Conservation (phyloP, 2,113 vertebrate species). For the Microcebus lehilahytsara region DNA sequence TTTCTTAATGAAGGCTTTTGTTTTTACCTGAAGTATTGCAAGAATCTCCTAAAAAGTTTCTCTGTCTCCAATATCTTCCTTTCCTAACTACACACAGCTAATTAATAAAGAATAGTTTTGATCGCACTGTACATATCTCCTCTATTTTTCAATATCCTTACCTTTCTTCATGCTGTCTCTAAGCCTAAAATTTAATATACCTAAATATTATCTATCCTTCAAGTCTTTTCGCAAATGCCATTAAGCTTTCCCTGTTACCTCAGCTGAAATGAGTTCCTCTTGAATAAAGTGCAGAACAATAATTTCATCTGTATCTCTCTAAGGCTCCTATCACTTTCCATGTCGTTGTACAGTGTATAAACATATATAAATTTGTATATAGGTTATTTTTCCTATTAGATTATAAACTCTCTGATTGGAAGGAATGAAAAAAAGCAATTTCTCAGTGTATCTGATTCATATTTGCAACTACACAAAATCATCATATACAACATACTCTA, state of each 20-base stretch:
- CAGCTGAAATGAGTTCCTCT: neutral
- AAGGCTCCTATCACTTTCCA: neutral
- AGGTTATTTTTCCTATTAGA: neutral
- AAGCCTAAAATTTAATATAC: neutral
- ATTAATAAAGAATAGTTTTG: neutral
- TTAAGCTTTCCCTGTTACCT: neutral
- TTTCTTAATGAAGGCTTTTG: neutral
- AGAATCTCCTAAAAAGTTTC: neutral
- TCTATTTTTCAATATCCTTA: neutral
- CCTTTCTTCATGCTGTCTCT: neutral
- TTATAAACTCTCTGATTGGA: neutral
- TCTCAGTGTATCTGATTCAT: constrained; percentile 1
- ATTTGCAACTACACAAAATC: neutral
- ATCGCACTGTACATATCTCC: neutral
- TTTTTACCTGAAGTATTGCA: neutral
- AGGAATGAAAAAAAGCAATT: neutral
- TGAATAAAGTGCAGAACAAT: constrained; percentile 8
- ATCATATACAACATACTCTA: neutral
- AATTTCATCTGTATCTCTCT: neutral
- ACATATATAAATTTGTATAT: neutral
- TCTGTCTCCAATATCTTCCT: neutral
- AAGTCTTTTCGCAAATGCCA: neutral
- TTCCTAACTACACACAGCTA: neutral
- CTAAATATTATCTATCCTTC: neutral
- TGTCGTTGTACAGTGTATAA: neutral